Percentiles rank a stretch among this genome's conserved stretches.
phyloP scores from a whole-genome alignment of 2,797 vertebrate genomes.

The Acanthis flammea region DNA sequence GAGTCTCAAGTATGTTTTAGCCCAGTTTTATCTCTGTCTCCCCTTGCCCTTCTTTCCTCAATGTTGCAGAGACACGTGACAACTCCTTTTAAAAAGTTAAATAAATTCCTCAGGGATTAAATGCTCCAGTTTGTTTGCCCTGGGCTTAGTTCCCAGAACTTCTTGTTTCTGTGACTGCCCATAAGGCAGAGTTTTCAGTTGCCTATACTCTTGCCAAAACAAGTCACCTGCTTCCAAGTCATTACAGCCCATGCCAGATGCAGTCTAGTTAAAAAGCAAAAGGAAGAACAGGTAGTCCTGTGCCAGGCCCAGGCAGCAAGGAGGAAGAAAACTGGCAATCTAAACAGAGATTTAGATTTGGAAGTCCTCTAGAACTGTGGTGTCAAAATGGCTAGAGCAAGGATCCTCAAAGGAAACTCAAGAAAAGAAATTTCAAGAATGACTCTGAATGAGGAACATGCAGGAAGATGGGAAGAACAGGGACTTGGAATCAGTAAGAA shows the following conservation, averaged over 20 bases:
- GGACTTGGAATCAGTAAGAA: not conserved
- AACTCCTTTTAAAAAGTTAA: not conserved
- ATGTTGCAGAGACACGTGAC: not conserved
- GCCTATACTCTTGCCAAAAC: not conserved
- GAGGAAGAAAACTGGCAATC: not conserved
- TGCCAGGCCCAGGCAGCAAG: not conserved
- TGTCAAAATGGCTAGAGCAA: not conserved
- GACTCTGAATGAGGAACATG: not conserved
- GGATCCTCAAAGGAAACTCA: not conserved
- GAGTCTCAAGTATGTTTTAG: not conserved
- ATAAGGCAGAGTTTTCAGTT: not conserved
- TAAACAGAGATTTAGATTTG: not conserved
- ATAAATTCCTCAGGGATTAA: not conserved
- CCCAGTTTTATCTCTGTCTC: not conserved
- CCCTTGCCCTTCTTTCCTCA: not conserved
- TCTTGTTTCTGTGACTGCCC: not conserved
- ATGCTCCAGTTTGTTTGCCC: not conserved
- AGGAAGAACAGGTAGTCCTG: not conserved
- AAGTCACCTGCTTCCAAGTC: not conserved
- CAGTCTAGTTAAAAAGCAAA: not conserved
- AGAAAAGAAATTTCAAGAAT: not conserved
- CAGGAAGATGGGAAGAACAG: not conserved
- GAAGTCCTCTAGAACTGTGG: not conserved
- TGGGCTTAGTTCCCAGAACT: not conserved
- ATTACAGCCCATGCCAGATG: not conserved